phyloP scores from a whole-genome alignment of 2,888 invertebrate species.

The Thysanoteuthis rhombus region DNA sequence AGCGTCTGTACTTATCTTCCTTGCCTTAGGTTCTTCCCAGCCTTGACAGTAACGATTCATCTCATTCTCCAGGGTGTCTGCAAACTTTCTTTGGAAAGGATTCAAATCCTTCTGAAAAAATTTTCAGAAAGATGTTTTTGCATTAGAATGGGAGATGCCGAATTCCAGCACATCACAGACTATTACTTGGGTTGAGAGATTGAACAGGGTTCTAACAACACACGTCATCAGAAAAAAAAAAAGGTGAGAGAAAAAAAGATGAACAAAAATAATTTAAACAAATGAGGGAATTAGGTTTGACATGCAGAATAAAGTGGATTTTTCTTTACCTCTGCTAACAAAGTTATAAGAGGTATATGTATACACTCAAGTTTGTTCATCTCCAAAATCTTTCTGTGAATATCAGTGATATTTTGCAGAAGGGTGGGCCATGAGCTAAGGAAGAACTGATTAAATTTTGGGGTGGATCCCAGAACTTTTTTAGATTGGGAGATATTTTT shows the following conservation, averaged over 20 bases:
- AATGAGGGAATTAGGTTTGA: neutral
- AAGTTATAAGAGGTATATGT: too few species aligned
- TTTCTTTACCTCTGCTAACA: too few species aligned
- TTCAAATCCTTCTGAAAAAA: constrained; percentile 12
- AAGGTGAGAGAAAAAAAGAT: neutral
- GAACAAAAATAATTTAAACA: neutral
- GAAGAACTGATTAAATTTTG: too few species aligned
- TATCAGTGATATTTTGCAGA: too few species aligned
- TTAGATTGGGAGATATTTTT: too few species aligned
- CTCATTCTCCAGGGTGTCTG: neutral
- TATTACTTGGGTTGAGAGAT: neutral
- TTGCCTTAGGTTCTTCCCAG: constrained; percentile 12
- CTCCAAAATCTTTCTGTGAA: too few species aligned
- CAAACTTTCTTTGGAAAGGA: constrained; percentile 12
- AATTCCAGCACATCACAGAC: neutral
- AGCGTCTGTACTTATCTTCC: neutral
- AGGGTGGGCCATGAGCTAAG: too few species aligned
- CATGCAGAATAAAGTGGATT: neutral
- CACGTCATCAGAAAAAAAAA: neutral
- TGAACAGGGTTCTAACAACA: neutral
- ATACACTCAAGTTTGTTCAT: too few species aligned
- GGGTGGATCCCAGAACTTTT: too few species aligned
- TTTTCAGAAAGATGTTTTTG: neutral
- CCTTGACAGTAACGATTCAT: constrained; percentile 12
- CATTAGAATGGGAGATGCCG: neutral